Evolutionary conservation across 2,113 vertebrate genomes (phyloP), one percentile per base, ranked within the genome.

Genomic region (Vidua chalybeata): DNA sequence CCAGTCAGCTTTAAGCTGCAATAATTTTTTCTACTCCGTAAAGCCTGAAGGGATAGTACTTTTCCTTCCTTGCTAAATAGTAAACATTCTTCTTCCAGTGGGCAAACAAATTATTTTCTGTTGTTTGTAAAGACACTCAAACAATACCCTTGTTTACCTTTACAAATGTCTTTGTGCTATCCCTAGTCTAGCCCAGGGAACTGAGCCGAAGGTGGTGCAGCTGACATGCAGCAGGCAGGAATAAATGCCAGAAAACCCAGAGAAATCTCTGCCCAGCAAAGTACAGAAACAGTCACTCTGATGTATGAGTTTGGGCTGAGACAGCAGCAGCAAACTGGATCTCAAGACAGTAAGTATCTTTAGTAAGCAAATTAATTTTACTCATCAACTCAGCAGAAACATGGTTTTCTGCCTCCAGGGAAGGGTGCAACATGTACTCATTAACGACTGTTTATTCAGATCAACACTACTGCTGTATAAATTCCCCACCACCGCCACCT

Each of bases 381-480:
- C 23, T 80, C 82, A 67, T 69, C 90, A 51, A 9, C 72, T 82
- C 68, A 48, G 78, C 59, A 89, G 67, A 94, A 94, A 86, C 75
- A 59, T 2, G n/a, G 21, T 35, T 88, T 91, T 80, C 85, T 90
- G 87, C 83, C 87, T 77, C 72, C 48, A 59, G 91, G 95, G 93
- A 66, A 78, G 66, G 84, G 78, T 67, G 75, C 68, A 80, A 31
- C 15, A 0, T 55, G 71, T 62, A 66, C 30, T 86, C 59, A 85
- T 84, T 91, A 93, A 76, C 35, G 68, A 48, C 55, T 96, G 33
- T 71, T 95, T 80, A 91, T 59, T 81, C 46, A 95, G 81, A 96
- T 87, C 84, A 95, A 82, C 66, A 10, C 46, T 14, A 63, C 63
- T 0, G 10, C 75, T 74, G 37, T 43, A 69, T 66, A 85, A 58